These are phyloP conservation scores for Sarcophaga carnaria DNA, from an alignment of 2,888 invertebrate genomes.

Conservation along the genomic window DNA sequence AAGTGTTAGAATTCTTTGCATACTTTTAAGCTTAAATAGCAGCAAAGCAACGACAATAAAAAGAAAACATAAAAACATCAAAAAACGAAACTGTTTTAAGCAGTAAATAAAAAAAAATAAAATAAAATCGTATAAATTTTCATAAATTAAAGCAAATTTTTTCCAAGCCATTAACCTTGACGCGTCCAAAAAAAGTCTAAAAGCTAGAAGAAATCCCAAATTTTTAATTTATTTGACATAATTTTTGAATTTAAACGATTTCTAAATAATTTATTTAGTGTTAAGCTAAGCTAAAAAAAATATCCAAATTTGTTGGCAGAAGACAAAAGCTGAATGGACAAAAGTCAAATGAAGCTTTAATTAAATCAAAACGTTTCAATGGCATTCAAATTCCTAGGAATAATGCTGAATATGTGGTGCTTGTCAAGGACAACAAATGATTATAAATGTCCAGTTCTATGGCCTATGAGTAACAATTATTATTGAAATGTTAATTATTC, in stretches of 20 bases:
- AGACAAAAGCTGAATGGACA: too few relatives aligned
- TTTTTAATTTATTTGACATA: constrained; percentile 10
- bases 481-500: too few relatives aligned
- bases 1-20: constrained; percentile 40
- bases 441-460: too few relatives aligned
- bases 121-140: too few relatives aligned
- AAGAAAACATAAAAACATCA: not conserved
- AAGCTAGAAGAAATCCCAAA: not conserved
- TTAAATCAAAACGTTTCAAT: too few relatives aligned
- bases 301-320: too few relatives aligned
- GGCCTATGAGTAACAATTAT: too few relatives aligned
- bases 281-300: too few relatives aligned
- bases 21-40: constrained; percentile 25
- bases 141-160: not conserved
- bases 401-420: too few relatives aligned
- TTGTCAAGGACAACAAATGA: too few relatives aligned
- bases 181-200: not conserved
- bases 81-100: not conserved
- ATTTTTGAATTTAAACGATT: not conserved
- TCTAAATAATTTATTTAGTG: not conserved
- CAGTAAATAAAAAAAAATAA: not conserved
- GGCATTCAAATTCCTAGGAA: too few relatives aligned
- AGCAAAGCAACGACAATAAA: not conserved
- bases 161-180: constrained; percentile 11
- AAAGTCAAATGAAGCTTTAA: too few relatives aligned